These are phyloP conservation scores for Drosophila rhopaloa DNA, from an alignment of 1,140 invertebrate genomes.

Conservation along the genomic window DNA sequence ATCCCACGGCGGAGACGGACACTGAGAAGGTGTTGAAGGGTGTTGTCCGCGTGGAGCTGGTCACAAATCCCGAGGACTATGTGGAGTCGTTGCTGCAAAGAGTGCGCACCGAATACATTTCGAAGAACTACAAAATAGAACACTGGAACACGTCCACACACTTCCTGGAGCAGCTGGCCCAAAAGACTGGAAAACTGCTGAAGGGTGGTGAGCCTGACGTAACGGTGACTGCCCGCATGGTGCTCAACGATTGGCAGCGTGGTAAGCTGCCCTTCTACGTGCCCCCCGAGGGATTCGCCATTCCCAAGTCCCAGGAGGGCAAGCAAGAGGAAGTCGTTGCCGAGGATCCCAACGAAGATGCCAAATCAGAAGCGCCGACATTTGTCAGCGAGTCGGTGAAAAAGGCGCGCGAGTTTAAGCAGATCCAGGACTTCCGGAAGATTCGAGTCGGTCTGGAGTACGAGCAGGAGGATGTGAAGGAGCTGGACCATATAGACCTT, in stretches of 20 bases:
- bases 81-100: conserved; percentile 93
- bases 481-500: conserved; percentile 86
- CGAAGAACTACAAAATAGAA: conserved; percentile 95
- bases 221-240: conserved; percentile 94
- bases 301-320: conserved; percentile 85
- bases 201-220: conserved; percentile 99
- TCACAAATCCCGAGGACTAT: conserved; percentile 98
- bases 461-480: conserved; percentile 88
- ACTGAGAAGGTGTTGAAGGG: conserved; percentile 98
- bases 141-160: conserved; percentile 92
- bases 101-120: conserved; percentile 95
- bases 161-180: conserved; percentile 96
- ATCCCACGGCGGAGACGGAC: conserved; percentile 96
- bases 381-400: conserved; percentile 81
- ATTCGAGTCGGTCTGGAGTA: conserved; percentile 91
- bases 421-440: conserved; percentile 92
- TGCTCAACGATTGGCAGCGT: conserved; percentile 99
- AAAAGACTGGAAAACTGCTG: conserved; percentile 93
- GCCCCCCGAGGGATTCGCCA: conserved; percentile 91
- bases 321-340: conserved; percentile 45
- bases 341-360: conserved; percentile 69
- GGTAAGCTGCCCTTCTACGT: conserved; percentile 98
- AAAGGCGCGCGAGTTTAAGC: conserved; percentile 78
- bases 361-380: conserved; percentile 71
- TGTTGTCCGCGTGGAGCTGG: conserved; percentile 97